Evolutionary conservation across 2,888 invertebrate genomes (phyloP).

Genomic region (Pemphredon lugubris): DNA sequence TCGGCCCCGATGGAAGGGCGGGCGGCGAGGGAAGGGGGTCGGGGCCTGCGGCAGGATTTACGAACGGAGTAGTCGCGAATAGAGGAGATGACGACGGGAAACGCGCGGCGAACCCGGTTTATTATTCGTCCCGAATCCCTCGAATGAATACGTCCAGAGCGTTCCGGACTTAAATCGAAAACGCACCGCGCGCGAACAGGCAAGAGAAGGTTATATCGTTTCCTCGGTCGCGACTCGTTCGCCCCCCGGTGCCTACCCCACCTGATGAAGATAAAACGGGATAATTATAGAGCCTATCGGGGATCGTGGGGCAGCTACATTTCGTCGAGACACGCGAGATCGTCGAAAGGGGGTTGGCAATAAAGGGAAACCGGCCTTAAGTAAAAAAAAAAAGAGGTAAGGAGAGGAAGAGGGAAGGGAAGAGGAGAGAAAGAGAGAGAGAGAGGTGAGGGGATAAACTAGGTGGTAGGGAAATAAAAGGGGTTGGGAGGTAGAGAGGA

Average conservation of each 20-base stretch:
- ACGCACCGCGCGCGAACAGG: conserved; percentile 36
- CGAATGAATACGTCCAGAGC: conserved; percentile 33
- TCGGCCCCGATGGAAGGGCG: too few relatives aligned
- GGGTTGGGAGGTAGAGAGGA: conserved; percentile 21
- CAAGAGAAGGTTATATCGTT: conserved; percentile 53
- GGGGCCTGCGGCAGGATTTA: too few relatives aligned
- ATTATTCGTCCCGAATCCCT: not conserved
- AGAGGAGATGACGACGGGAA: not conserved
- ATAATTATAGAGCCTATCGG: conserved; percentile 79
- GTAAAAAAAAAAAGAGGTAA: conserved; percentile 34
- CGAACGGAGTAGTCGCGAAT: not conserved
- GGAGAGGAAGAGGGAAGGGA: conserved; percentile 26
- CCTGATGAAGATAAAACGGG: conserved; percentile 79
- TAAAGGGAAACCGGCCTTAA: conserved; percentile 68
- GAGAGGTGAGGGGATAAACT: conserved; percentile 53
- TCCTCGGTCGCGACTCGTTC: conserved; percentile 57
- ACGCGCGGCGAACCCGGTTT: too few relatives aligned
- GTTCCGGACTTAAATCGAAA: conserved; percentile 55
- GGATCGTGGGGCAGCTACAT: conserved; percentile 76
- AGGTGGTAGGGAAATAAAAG: conserved; percentile 36
- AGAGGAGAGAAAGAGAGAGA: conserved; percentile 13
- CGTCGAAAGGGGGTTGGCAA: conserved; percentile 72
- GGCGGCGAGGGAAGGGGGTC: too few relatives aligned
- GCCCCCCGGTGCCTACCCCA: conserved; percentile 54
- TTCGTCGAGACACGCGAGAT: conserved; percentile 77